Base-by-base conservation (phyloP, 2,888 invertebrate genomes). In the Thera obeliscata region DNA sequence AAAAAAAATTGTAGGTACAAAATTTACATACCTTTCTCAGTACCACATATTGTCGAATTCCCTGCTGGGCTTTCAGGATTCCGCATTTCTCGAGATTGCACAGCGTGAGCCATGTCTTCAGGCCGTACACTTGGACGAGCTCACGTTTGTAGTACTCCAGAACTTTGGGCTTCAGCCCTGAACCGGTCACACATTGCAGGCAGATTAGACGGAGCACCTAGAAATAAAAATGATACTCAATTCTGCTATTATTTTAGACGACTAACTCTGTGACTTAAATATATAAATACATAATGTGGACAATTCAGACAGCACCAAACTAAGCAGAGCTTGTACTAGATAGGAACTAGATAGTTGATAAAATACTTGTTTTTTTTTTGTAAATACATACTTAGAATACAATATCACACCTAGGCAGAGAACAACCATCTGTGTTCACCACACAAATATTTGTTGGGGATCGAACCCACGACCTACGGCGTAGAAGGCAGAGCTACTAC, bases 91-190 rank as follows among this genome's bases (percentile, higher is more conserved):
- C 98, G 69, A 99, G 90, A 87, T 98, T 97, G 73, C 96, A 96
- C 38, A 99, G 87, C 0, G 97, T 96, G 0, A 98, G 94, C 78
- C 98, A 94, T 63, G 97, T 96, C 78, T 97, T 95, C 75, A 97
- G 95, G 0, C 99, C 99, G 84, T 99, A 99, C 0, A 98, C 98
- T 88, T 95, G 95, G 0, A 95, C 94, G 7, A 95, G 78, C 74
- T 95, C 95, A 0, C 94, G 85, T 76, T 95, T 95, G 84, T 95
- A 95, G 79, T 94, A 93, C 74, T 96, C 96, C 63, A 98, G 84
- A 0, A 99, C 95, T 86, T 98, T 98, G 2, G 96, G 96, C 85
- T 99, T 99, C 3, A 99, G 94, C 0, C 99, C 99, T 22, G 98
- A 98, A 65, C 97, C 97, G 2, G 98, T 98, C 22, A 96, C 95